These are phyloP conservation scores for Quadroppia sp. DNA, from an alignment of 2,888 invertebrate genomes.

Conservation along the genomic window DNA sequence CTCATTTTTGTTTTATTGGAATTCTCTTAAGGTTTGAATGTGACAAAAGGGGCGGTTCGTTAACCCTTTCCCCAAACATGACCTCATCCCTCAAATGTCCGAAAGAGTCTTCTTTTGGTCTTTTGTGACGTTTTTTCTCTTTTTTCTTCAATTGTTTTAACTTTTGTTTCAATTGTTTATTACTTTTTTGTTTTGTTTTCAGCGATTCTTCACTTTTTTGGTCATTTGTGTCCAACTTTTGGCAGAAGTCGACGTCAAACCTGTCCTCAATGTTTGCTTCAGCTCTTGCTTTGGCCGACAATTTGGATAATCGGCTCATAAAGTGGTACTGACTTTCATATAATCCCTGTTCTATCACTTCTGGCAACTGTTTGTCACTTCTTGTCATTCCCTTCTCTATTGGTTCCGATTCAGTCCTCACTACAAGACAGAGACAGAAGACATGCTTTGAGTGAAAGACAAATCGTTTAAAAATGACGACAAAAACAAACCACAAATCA, in stretches of 20 bases:
- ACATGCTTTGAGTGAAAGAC: not conserved
- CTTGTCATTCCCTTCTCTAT: constrained; percentile 40
- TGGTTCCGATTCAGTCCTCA: constrained; percentile 20
- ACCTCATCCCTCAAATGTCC: constrained; percentile 2
- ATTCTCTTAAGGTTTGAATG: too few relatives aligned
- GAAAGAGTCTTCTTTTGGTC: not conserved
- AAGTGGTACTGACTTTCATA: constrained; percentile 40
- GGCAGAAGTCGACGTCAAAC: constrained; percentile 39
- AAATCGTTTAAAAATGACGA: not conserved
- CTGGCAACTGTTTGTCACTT: constrained; percentile 28
- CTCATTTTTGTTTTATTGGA: too few relatives aligned
- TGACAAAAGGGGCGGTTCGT: constrained; percentile 38
- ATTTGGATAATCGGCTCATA: constrained; percentile 31
- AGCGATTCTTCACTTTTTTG: not conserved
- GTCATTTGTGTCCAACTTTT: constrained; percentile 4
- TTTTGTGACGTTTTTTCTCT: constrained; percentile 17
- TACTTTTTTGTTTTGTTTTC: constrained; percentile 2
- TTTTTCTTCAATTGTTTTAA: constrained; percentile 16
- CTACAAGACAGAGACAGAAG: not conserved
- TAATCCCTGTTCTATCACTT: constrained; percentile 38
- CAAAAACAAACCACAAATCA: not conserved
- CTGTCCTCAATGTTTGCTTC: constrained; percentile 43
- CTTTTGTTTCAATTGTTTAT: constrained; percentile 18
- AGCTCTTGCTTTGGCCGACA: constrained; percentile 37
- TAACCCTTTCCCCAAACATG: constrained; percentile 38